Conservation (phyloP, 2,113 vertebrate genomes). For the Pteronura brasiliensis region DNA sequence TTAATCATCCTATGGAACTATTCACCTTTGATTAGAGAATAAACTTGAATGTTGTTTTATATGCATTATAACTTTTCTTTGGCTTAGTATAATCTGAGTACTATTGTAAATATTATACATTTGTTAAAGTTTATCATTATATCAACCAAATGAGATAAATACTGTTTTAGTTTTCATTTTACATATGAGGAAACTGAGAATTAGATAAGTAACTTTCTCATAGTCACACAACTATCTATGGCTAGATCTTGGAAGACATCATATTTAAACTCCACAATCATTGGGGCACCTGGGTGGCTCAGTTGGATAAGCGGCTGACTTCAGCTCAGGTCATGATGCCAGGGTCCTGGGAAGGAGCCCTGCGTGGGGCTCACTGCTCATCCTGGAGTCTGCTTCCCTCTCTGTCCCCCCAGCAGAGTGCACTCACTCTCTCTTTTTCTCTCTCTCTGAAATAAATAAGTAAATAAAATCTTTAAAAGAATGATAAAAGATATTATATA, state of each 20-base stretch:
- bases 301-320: no score
- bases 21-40: neutral
- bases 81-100: neutral
- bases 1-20: neutral
- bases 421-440: no score
- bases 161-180: neutral
- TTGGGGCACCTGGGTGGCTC: neutral
- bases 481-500: neutral
- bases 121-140: neutral
- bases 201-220: neutral
- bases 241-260: accelerated
- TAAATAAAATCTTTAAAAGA: no score
- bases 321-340: no score
- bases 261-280: neutral
- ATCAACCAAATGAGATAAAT: neutral
- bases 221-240: neutral
- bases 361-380: no score
- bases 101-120: neutral
- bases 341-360: no score
- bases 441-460: no score
- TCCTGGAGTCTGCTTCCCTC: no score
- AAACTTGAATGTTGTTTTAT: neutral
- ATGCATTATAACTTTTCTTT: neutral
- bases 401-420: no score
- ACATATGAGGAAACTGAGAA: neutral